Evolutionary conservation across 30 jellyfish, hydroid and myxozoan species (phyloP).

Genomic region (Cassiopea xamachana): DNA sequence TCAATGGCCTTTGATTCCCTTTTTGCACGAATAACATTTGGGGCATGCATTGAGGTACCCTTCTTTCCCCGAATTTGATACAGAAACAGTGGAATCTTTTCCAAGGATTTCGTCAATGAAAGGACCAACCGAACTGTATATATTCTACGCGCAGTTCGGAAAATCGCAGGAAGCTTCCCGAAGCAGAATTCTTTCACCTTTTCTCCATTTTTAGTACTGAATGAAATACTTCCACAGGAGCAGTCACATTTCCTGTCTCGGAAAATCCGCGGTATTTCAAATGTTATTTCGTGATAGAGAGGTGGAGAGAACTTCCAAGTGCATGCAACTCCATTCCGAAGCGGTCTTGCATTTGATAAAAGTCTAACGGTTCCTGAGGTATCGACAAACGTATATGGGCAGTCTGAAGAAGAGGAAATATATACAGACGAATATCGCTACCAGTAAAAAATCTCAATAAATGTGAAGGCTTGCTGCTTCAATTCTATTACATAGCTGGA

Average conservation of each 20-base stretch:
- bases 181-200: slow-evolving; percentile 2
- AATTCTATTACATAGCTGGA: no score
- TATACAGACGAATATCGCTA: no score
- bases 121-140: not conserved
- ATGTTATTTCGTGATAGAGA: not conserved
- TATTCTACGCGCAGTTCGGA: not conserved
- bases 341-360: not conserved
- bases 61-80: not conserved
- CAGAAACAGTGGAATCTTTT: not conserved
- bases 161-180: slow-evolving; percentile 18
- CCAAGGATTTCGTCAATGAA: not conserved
- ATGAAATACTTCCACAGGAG: slow-evolving; percentile 16
- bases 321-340: slow-evolving; percentile 8
- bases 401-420: not conserved
- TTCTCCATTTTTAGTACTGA: not conserved
- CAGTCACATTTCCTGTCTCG: slow-evolving; percentile 34
- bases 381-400: slow-evolving; percentile 2
- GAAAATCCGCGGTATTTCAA: not conserved
- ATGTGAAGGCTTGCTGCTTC: no score
- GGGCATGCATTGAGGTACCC: not conserved
- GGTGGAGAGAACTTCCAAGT: slow-evolving; percentile 13
- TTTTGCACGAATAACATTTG: not conserved
- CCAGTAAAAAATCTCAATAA: no score
- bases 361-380: not conserved
- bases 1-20: not conserved